phyloP scores from a whole-genome alignment of 2,888 invertebrate species.

The Drosophila incognita region DNA sequence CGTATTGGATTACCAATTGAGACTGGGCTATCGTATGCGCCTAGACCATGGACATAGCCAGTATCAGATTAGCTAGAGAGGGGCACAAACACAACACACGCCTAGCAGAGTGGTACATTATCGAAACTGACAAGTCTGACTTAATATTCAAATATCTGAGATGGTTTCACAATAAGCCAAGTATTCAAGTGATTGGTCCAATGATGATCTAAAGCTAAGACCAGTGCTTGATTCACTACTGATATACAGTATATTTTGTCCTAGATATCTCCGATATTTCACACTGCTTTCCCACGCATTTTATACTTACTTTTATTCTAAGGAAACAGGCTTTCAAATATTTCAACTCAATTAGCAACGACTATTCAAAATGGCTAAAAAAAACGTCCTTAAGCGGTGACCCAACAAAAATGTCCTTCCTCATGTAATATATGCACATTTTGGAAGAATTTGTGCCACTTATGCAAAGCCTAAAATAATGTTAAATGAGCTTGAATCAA shows the following conservation, averaged over 20 bases:
- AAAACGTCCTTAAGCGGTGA: no score
- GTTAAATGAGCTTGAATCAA: background rate
- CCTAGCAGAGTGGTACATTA: background rate
- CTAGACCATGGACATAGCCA: background rate
- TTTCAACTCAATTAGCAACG: no score
- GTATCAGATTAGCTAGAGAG: background rate
- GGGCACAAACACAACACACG: background rate
- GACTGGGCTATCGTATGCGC: background rate
- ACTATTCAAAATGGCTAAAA: no score
- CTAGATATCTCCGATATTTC: background rate
- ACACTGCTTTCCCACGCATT: no score
- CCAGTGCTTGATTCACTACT: background rate
- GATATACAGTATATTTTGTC: background rate
- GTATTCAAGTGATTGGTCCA: background rate
- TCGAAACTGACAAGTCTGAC: background rate
- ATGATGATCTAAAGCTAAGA: background rate
- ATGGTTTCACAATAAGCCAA: background rate
- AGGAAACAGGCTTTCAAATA: no score
- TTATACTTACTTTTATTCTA: no score
- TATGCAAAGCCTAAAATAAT: background rate
- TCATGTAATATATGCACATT: background rate
- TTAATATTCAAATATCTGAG: background rate
- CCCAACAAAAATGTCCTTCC: no score
- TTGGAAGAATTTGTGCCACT: background rate
- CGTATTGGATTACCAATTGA: conserved; percentile 24